Evolutionary conservation across 2,797 vertebrate genomes (phyloP), one percentile per base, ranked within the genome.

Genomic region (Chiroxiphia lanceolata): DNA sequence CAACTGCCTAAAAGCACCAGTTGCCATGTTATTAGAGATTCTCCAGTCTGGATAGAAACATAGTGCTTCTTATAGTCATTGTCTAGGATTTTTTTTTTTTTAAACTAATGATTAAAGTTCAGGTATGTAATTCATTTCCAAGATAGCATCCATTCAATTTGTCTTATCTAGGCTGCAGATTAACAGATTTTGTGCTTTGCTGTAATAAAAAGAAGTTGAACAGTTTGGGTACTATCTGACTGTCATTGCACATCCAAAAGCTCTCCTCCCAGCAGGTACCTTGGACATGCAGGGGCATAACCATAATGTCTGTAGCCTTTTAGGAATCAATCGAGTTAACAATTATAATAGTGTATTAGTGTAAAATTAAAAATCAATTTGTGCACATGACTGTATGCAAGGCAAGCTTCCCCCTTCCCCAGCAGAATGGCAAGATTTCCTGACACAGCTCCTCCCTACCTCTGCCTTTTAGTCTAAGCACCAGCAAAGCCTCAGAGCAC

Each of bases 301-400:
- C 16, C 40, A 56, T 40, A 77, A 67, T 10, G 19, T 78, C 69
- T 83, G 50, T 1, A 76, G 77, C n/a, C n/a, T 87, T 88, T 87
- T 48, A 86, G n/a, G 50, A 82, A 81, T 17, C 1, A 86, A 68
- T 15, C 0, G 1, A 91, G 64, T 78, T 91, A 91, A 65, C 61
- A 84, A 75, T 89, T 77, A 54, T 25, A 67, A 42, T 27, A 93
- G n/a, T 7, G 3, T 23, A 51, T 70, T 84, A 48, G 70, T 82
- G 29, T 82, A 82, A 89, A 93, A 84, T 94, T 90, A 88, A 94
- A 93, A 83, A 87, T 67, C 72, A 75, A 53, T 94, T 59, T 76
- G 29, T 79, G 70, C 65, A 38, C 60, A 68, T 38, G 76, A 74
- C 40, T 56, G 19, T 50, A 57, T 64, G 56, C 53, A 83, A 91